Conservation (phyloP, 2,888 invertebrate species). For the Clistopyga incitator region DNA sequence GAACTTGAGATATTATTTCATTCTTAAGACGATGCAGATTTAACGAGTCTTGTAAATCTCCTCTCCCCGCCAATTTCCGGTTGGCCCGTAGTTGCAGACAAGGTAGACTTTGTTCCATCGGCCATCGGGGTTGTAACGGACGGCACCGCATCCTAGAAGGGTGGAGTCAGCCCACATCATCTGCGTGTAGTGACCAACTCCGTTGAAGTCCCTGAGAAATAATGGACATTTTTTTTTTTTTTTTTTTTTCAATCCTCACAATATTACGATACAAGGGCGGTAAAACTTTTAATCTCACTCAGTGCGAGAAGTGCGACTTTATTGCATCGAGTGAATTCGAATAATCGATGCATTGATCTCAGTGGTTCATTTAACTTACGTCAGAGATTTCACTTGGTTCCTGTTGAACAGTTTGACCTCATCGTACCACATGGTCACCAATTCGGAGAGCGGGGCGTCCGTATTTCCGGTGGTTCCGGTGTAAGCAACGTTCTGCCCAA, state of each 20-base stretch:
- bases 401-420: no score
- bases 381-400: no score
- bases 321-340: no score
- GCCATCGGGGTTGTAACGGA: constrained; percentile 78
- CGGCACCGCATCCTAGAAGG: constrained; percentile 85
- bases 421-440: constrained; percentile 63
- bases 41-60: background rate
- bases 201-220: background rate
- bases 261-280: background rate
- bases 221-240: background rate
- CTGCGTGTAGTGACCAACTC: no score
- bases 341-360: no score
- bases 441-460: background rate
- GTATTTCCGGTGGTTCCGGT: constrained; percentile 48
- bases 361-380: no score
- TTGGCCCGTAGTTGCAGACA: constrained; percentile 76
- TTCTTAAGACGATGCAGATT: background rate
- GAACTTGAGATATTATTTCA: background rate
- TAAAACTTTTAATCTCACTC: constrained; percentile 76
- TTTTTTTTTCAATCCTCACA: background rate
- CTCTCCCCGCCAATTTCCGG: constrained; percentile 76
- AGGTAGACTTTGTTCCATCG: constrained; percentile 72
- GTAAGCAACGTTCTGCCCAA: constrained; percentile 83
- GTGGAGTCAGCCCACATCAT: constrained; percentile 68
- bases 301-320: background rate